phyloP scores from a whole-genome alignment of 2,888 invertebrate genomes.

The Eumacrocentrus americanus region DNA sequence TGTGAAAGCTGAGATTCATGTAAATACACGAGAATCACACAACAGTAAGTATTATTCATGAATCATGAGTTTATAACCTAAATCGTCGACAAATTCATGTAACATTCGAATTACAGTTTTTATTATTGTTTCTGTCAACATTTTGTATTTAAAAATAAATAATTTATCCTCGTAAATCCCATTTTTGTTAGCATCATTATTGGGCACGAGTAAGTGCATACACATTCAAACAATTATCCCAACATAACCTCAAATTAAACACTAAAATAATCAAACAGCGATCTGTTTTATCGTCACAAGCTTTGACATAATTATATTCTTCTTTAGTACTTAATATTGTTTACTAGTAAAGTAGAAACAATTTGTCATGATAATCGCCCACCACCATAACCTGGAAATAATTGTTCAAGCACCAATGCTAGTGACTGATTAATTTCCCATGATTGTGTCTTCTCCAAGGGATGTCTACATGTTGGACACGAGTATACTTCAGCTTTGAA shows the following conservation, averaged over 20 bases:
- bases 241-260: not conserved
- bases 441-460: constrained; percentile 66
- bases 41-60: no score
- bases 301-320: no score
- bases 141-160: not conserved
- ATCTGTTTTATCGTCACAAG: not conserved
- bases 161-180: not conserved
- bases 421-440: constrained; percentile 68
- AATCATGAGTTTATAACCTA: no score
- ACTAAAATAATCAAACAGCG: not conserved
- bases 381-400: constrained; percentile 75
- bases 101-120: not conserved
- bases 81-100: no score
- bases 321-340: no score
- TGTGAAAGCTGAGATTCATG: not conserved
- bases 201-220: no score
- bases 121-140: not conserved
- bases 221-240: no score
- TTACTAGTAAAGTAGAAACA: no score
- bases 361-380: constrained; percentile 48
- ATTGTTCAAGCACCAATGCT: constrained; percentile 63
- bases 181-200: no score
- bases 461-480: constrained; percentile 75
- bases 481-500: constrained; percentile 68
- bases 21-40: not conserved